Evolutionary conservation across 2,113 vertebrate species (phyloP), one percentile per base, ranked within the genome.

Genomic region (Mobula hypostoma): DNA sequence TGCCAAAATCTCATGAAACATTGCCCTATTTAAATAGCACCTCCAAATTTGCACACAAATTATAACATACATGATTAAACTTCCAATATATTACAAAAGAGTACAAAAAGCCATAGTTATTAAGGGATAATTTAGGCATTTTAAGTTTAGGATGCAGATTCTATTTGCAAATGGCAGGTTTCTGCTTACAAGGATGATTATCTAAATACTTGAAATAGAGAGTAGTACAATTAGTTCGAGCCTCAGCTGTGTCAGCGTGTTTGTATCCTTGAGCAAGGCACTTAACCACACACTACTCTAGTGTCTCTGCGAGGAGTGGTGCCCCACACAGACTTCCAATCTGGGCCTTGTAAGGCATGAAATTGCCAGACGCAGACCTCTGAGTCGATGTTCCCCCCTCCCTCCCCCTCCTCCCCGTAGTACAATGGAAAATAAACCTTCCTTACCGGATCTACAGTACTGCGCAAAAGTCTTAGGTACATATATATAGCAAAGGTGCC

Each of bases 11-110:
- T 85, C 56, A 32, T 79, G 24, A 85, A 85, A 85, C 63, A 91
- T 19, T 36, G 29, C 9, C 87, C n/a, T 68, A 27, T 91, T 91
- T 91, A 68, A 66, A n/a, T 24, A 66, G 14, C 61, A 88, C 21
- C 27, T 91, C 87, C 87, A 70, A 68, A 70, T n/a, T 91, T 58
- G 68, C 87, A 68, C 61, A 48, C 6, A 91, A 70, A 90, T n/a
- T 66, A 90, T 8, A 19, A 15, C 63, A 70, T 9, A 70, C 61
- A 66, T 1, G 8, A 63, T 17, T 90, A 68, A 17, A 36, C 6
- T 66, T n/a, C 61, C 58, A 66, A 90, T 58, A 66, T 29, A 32
- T 90, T 63, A 70, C 29, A 29, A 63, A 88, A 85, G 48, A 58
- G 48, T 15, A 40, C 12, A 63, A 11, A 48, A 88, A 19, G 17